Base-by-base conservation (phyloP, 2,113 vertebrate genomes). In the Notarius quadriscutis region DNA sequence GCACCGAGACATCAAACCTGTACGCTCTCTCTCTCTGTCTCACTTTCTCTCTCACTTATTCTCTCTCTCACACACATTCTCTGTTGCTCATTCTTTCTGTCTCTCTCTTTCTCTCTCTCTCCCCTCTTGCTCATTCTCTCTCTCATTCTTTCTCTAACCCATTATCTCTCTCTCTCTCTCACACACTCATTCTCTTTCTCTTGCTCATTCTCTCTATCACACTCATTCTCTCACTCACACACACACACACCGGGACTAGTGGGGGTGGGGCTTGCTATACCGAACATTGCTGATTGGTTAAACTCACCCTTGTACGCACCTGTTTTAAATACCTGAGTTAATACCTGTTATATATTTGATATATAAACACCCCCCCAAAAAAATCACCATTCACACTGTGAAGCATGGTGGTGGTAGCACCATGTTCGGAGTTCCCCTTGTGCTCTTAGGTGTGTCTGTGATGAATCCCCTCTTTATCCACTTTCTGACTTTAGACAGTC, bases 1-100 rank as follows among this genome's bases (percentile, higher is more conserved):
- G 87, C 97, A 97, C 90, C 92, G 96, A 0, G 97, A 97, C 91
- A 97, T 97, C 93, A 97, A 97, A 93, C 97, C 96, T 90, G 97
- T 97, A 94, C 81, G 94, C 9, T 41, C 8, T 6, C 6, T 1
- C n/a, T 27, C 67, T 30, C 27, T 14, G 14, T 30, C 4, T 7
- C 30, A 0, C 27, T 34, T 15, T 34, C 69, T 34, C 69, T 34
- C 30, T 18, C 69, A 3, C 34, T 41, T 41, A 41, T 41, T 41
- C 34, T 41, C 34, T 41, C 34, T 41, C 67, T 17, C 67, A 6
- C 27, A 34, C 27, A 30, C 67, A 34, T 34, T 34, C 34, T 34
- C 34, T 41, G 34, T 41, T 41, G 94, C 14, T 34, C 7, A 15
- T 8, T 1, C 34, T n/a, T 10, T 27, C 60, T 63, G 10, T 27